Evolutionary conservation across 1,140 invertebrate species (phyloP), one percentile per base, ranked within the genome.

Genomic region (Diorhabda elongata): DNA sequence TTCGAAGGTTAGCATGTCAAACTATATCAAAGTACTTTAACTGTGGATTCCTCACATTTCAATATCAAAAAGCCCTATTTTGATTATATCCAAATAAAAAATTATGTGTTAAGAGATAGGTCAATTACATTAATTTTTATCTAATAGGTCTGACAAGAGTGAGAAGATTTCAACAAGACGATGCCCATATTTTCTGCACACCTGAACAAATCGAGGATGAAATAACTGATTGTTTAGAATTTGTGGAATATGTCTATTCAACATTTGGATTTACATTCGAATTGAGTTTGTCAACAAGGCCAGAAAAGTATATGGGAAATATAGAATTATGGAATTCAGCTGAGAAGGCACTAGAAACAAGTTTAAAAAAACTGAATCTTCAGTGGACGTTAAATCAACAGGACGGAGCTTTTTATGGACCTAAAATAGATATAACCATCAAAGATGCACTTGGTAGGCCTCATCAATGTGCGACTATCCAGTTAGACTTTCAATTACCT

Each of bases 371-470:
- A 45, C 97, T 94, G 82, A 95, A 94, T 5, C 79, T 88, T 72
- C 87, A 90, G 0, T 99, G 97, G 97, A 89, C 88, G 67, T 80
- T 95, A 65, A 98, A 98, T 82, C 89, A 89, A 0, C 89, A 92
- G 1, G 98, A 99, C 86, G 98, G 98, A 3, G 98, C 98, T 2
- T 99, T 99, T 84, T 99, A 99, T 84, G 98, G 98, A 0, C 98
- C 98, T 4, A 99, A 99, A 86, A 99, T 99, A 78, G 98, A 99
- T 83, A 98, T 99, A 78, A 98, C 94, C 0, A 95, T 99, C 72
- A 89, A 87, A 81, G 98, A 99, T 84, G 98, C 98, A 0, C 81
- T 99, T 57, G 89, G 89, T 72, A 85, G 98, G 56, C 83, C 90
- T 0, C 92, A 95, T 84, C 98, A 99, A 78, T 98, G 96, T 81